phyloP scores from a whole-genome alignment of 2,113 vertebrate genomes.

The Eulemur macaco region DNA sequence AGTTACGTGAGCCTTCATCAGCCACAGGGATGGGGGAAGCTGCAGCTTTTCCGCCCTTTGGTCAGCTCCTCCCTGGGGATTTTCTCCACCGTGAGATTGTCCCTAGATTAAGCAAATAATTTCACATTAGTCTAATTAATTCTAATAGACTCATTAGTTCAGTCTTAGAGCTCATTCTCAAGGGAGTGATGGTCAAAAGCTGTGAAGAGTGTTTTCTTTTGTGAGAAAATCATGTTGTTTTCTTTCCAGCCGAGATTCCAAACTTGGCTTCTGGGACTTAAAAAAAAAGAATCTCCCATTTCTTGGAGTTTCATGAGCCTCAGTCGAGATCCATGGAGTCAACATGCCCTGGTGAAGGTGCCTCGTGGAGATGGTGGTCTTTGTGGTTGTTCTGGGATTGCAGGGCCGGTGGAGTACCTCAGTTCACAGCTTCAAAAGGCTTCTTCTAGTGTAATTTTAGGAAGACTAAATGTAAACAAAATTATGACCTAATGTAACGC shows the following conservation, averaged over 20 bases:
- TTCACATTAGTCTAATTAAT: constrained; percentile 83
- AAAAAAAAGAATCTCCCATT: neutral
- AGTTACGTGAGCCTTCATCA: neutral
- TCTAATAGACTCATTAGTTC: constrained; percentile 86
- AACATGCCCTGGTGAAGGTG: neutral
- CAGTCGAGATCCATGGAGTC: neutral
- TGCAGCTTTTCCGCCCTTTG: neutral
- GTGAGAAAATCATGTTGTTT: constrained; percentile 65
- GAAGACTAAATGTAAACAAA: neutral
- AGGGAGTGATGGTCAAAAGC: constrained; percentile 72
- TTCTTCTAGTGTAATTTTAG: neutral
- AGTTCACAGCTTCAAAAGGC: neutral
- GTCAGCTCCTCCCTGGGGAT: constrained; percentile 60
- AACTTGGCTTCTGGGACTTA: neutral
- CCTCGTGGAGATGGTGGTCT: neutral
- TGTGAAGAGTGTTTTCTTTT: constrained; percentile 65
- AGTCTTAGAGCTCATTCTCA: constrained; percentile 60
- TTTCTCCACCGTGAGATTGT: constrained; percentile 74
- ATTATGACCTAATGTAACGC: neutral
- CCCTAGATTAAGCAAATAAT: constrained; percentile 83
- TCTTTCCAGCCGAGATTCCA: constrained; percentile 2
- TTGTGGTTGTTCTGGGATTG: neutral
- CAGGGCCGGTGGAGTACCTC: neutral
- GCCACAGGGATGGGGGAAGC: neutral
- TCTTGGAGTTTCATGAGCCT: neutral